Evolutionary conservation across 2,113 vertebrate species (phyloP), one percentile per base, ranked within the genome.

Genomic region (Xyrauchen texanus): DNA sequence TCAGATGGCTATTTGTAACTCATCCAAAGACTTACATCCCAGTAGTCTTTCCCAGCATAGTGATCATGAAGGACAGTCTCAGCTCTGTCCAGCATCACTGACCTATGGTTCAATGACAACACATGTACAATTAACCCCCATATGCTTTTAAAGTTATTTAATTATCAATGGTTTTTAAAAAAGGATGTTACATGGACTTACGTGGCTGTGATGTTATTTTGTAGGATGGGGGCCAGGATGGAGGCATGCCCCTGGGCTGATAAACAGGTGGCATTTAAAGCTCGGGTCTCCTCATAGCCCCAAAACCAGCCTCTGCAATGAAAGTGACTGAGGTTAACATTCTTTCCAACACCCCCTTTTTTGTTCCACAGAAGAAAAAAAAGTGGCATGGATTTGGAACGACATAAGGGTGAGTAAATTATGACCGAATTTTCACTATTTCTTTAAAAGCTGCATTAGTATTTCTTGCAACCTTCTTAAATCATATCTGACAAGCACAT

Each of bases 191-290:
- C 21, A 3, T 34, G 21, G 44, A 92, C 96, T 95, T 76, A 99
- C 98, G 88, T 92, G 4, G 92, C 94, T 6, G 97, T 94, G 10
- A 94, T 93, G 88, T 96, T 98, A 73, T 88, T 92, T 86, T 94
- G 82, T 67, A 99, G 94, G 77, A 96, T 72, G 0, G 96, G 95
- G 0, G 96, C 95, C 12, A 98, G 83, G 42, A 98, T 82, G 16
- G 98, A 99, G 0, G 96, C 97, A 0, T 97, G 97, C 10, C 98
- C 98, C 85, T 99, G 98, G n/a, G 95, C 95, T 5, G 98, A 99
- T 82, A 98, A 78, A 52, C 98, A 99, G 12, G 91, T 94, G 3
- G 96, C 88, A 0, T 94, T 95, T 42, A 96, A 84, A 51, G 94
- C 96, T 44, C 98, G 90, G 0, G 98, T 99, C 85, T 99, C 96